phyloP scores from a whole-genome alignment of 2,113 vertebrate species.

The Castor canadensis region DNA sequence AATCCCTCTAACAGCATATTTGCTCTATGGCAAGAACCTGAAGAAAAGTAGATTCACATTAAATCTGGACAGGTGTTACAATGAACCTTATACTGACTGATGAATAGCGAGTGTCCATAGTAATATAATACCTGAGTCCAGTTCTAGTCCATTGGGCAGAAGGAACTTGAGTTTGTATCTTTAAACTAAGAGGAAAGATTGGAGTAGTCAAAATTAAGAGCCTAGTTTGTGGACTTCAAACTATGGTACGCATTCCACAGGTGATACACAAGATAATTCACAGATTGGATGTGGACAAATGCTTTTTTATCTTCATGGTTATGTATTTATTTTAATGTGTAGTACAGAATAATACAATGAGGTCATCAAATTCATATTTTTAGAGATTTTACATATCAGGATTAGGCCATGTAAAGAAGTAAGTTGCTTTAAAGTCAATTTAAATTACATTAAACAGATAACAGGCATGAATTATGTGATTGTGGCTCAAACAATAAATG shows the following conservation, averaged over 20 bases:
- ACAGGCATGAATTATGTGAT: not conserved
- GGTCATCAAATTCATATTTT: not conserved
- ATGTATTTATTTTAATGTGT: not conserved
- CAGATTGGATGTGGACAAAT: not conserved
- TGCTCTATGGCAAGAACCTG: not conserved
- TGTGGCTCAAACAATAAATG: not conserved
- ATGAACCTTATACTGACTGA: not conserved
- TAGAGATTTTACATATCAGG: not conserved
- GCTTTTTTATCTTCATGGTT: not conserved
- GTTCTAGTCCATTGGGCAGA: not conserved
- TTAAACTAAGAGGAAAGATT: not conserved
- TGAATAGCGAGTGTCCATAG: not conserved
- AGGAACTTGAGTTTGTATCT: not conserved
- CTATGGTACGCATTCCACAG: not conserved
- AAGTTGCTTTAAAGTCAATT: not conserved
- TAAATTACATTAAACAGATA: constrained; percentile 13
- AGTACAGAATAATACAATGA: not conserved
- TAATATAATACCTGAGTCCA: not conserved
- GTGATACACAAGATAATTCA: not conserved
- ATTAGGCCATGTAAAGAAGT: constrained; percentile 16
- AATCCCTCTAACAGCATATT: not conserved
- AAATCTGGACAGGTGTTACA: not conserved
- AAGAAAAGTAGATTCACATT: not conserved
- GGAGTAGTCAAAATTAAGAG: not conserved
- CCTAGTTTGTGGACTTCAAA: not conserved